Evolutionary conservation across 2,113 vertebrate genomes (phyloP), one percentile per base, ranked within the genome.

Genomic region (Falcunculus frontatus): DNA sequence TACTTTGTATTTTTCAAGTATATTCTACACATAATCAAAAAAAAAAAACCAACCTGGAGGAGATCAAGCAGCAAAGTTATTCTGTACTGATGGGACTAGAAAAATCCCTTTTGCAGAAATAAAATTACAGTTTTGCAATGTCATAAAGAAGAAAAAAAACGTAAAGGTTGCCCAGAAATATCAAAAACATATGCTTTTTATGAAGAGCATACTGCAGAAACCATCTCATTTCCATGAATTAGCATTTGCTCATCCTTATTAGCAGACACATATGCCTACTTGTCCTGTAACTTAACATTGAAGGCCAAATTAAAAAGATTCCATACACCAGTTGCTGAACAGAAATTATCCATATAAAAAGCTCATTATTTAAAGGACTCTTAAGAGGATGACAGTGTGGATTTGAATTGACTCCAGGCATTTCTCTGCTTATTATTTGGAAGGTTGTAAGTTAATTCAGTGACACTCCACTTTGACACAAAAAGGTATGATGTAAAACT

Each of bases 241-340:
- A 90, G 78, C 79, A 89, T 70, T 90, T 90, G 82, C 60, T 90
- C 64, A 89, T 91, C 68, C 88, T 84, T 72, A 25, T 68, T 86
- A 93, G 73, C 72, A 90, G 64, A 60, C 53, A 52, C 29, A 52
- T 27, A 67, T 44, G 59, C 75, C 90, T 79, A 10, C 57, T 81
- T 84, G 57, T 90, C 81, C 78, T 89, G 62, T 39, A 91, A 84
- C 35, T 81, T 69, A 64, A 55, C 75, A 83, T 0, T 7, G n/a
- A 65, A 76, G 55, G 57, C 29, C 76, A 82, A 76, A 94, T 70
- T 65, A 65, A 86, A 74, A 94, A 88, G 56, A 92, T 47, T 19
- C 42, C 89, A 56, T 13, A 56, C 32, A 39, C 74, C 18, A 72
- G 60, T 55, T 67, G 55, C 59, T 47, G 49, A 90, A 68, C 59